phyloP scores from a whole-genome alignment of 2,113 vertebrate species.

The Zosterops pallidus region DNA sequence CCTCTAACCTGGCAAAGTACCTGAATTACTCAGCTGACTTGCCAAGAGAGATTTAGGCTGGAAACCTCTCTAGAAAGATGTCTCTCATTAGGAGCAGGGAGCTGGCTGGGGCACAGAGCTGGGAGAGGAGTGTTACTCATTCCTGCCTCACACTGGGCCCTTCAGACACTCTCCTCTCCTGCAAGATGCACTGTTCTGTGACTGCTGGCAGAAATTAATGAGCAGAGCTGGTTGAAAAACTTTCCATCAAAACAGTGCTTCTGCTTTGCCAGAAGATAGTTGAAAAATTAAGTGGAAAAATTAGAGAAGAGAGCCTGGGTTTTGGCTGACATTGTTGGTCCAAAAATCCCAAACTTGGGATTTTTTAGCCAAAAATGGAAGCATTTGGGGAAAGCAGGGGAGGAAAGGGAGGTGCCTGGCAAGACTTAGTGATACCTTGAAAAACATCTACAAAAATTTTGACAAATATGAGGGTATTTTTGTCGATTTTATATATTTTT shows the following conservation, averaged over 20 bases:
- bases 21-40: neutral
- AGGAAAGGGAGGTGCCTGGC: neutral
- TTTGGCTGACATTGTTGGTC: slow-evolving; percentile 26
- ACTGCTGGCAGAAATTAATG: neutral
- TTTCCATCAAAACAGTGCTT: slow-evolving; percentile 50
- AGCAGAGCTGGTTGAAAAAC: slow-evolving; percentile 24
- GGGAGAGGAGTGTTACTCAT: neutral
- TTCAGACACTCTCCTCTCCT: slow-evolving; percentile 12
- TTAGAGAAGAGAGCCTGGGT: neutral
- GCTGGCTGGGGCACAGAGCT: slow-evolving; percentile 10
- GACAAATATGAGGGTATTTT: neutral
- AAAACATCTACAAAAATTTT: neutral
- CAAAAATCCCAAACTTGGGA: slow-evolving; percentile 28
- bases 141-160: neutral
- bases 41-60: slow-evolving; percentile 26
- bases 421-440: neutral
- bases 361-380: slow-evolving; percentile 44
- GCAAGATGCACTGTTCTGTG: neutral
- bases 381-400: neutral
- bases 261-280: slow-evolving; percentile 41
- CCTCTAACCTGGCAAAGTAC: slow-evolving; percentile 10
- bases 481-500: neutral
- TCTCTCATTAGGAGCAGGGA: slow-evolving; percentile 24
- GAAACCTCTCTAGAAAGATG: slow-evolving; percentile 42
- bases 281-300: slow-evolving; percentile 56